A percentile compares a stretch with the other conserved stretches of the same genome.
phyloP scores from a whole-genome alignment of 1,140 invertebrate species.

The Agrilus planipennis region DNA sequence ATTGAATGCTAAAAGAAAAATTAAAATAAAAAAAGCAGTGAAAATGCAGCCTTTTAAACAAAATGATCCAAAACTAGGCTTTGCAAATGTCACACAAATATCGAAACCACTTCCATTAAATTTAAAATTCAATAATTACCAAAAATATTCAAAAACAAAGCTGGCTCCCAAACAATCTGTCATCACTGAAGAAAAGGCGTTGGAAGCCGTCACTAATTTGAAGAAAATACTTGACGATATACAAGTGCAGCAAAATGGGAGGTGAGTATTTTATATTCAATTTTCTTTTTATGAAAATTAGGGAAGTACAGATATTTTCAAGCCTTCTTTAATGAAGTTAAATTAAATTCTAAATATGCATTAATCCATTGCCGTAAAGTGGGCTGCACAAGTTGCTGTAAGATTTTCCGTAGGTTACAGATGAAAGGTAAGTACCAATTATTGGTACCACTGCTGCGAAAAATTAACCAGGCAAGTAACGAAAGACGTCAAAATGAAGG shows the following conservation, averaged over 20 bases:
- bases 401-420: conserved; percentile 33
- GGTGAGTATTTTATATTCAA: conserved; percentile 17
- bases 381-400: too few relatives aligned
- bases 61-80: not conserved
- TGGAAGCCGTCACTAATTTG: conserved; percentile 3
- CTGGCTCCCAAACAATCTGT: not conserved
- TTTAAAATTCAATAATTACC: too few relatives aligned
- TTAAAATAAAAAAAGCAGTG: not conserved
- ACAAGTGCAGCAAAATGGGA: conserved; percentile 22
- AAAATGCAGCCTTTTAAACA: not conserved
- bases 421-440: conserved; percentile 30
- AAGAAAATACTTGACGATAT: conserved; percentile 22
- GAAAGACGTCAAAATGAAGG: conserved; percentile 24
- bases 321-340: too few relatives aligned
- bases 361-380: too few relatives aligned
- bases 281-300: not conserved
- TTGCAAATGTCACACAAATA: conserved; percentile 1
- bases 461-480: conserved; percentile 23
- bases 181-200: conserved; percentile 4
- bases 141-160: not conserved
- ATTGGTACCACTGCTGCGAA: conserved; percentile 28
- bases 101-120: conserved; percentile 1
- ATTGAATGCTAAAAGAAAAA: conserved; percentile 16
- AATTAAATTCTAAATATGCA: too few relatives aligned
- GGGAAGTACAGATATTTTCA: too few relatives aligned